Evolutionary conservation across 2,797 vertebrate genomes (phyloP), one percentile per base, ranked within the genome.

Genomic region (Helarctos malayanus): DNA sequence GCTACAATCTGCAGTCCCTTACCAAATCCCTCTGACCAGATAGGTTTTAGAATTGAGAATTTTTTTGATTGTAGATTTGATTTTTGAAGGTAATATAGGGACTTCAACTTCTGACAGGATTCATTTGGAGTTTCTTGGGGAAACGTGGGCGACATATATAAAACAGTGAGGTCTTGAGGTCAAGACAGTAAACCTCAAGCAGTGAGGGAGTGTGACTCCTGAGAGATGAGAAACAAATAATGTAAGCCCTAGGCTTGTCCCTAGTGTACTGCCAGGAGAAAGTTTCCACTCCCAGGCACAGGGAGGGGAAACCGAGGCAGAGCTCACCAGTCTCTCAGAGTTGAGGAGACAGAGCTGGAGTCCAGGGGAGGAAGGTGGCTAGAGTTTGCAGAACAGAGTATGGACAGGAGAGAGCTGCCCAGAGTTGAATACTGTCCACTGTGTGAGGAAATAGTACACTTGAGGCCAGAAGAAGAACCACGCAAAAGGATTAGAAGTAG

Each of bases 31-130:
- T 85, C 71, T 82, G 23, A 16, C 61, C 13, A 89, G 41, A 59
- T 59, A 75, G 29, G 32, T 89, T 84, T 92, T 84, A 79, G 19
- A 84, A 88, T 54, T 83, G 41, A 93, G 16, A 71, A 65, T 5
- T 61, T 83, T 68, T 94, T 65, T 63, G 7, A 73, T 76, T 49
- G 35, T 68, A 68, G 18, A 35, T 29, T 7, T 41, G 2, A 47
- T 87, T 96, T 88, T 75, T 56, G 41, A 63, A 81, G 38, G 19
- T 69, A 92, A 59, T 49, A 65, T 0, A 29, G 32, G 49, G 59
- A 89, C 52, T 59, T 86, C 25, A 7, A 29, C 49, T 87, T 90
- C 45, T 75, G 27, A 57, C 49, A 90, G 73, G 63, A 92, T 96
- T n/a, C 41, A 59, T 59, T 86, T 76, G 10, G 38, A 65, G 54